A percentile compares a stretch with the other conserved stretches of the same genome.
Evolutionary conservation across 2,797 vertebrate genomes (phyloP).

Genomic region (Cossypha niveicapilla): DNA sequence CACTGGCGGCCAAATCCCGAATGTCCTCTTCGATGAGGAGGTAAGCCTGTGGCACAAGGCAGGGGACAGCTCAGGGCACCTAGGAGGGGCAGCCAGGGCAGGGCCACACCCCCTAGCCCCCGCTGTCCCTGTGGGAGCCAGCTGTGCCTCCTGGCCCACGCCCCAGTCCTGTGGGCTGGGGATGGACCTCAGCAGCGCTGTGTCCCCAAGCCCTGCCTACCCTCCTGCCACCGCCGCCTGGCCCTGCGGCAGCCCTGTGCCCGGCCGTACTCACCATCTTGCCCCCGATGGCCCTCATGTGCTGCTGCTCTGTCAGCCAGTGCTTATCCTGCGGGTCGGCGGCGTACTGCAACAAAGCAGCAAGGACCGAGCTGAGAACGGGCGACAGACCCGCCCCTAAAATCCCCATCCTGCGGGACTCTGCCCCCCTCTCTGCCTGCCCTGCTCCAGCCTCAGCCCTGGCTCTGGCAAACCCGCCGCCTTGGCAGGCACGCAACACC

Average conservation of each 20-base stretch:
- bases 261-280: slow-evolving; percentile 86
- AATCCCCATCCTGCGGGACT: neutral
- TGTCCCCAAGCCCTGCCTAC: neutral
- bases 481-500: fast-evolving
- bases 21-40: slow-evolving; percentile 95
- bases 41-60: slow-evolving; percentile 81
- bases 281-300: slow-evolving; percentile 96
- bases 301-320: slow-evolving; percentile 94
- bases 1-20: slow-evolving; percentile 85
- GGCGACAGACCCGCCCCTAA: neutral
- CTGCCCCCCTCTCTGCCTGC: neutral
- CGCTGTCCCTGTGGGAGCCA: fast-evolving
- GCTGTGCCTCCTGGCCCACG: neutral
- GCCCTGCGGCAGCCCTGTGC: neutral
- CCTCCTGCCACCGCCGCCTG: neutral
- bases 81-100: fast-evolving
- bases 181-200: fast-evolving
- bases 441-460: neutral
- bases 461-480: fast-evolving
- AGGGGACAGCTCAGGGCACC: neutral
- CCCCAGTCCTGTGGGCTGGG: fast-evolving
- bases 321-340: slow-evolving; percentile 97
- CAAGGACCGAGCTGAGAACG: neutral
- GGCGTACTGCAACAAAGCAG: slow-evolving; percentile 83
- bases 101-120: fast-evolving